These are phyloP conservation scores for Papilio gigon DNA, from an alignment of 2,888 invertebrate genomes.

Conservation along the genomic window DNA sequence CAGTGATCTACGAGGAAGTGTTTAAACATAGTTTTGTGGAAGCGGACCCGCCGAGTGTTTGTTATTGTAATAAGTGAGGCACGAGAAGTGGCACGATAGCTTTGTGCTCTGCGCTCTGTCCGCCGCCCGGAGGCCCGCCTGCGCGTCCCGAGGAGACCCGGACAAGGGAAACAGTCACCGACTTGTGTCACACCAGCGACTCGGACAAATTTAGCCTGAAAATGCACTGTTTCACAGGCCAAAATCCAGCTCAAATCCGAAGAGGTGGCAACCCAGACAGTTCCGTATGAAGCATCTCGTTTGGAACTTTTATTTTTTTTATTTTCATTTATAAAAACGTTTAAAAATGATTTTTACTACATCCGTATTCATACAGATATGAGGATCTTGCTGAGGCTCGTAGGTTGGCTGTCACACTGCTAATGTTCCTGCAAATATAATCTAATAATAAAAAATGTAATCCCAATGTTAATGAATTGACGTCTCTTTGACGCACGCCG, in stretches of 20 bases:
- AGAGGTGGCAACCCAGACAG: conserved; percentile 2
- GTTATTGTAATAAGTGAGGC: neutral
- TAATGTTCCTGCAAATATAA: conserved; percentile 20
- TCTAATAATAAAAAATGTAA: conserved; percentile 3
- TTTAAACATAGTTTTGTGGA: conserved; percentile 10
- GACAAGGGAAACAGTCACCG: neutral
- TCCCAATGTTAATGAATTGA: conserved; percentile 29
- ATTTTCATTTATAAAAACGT: too few species aligned
- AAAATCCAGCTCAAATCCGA: neutral
- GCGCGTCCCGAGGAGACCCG: too few species aligned
- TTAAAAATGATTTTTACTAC: too few species aligned
- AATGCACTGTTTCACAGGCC: neutral
- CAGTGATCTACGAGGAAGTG: neutral
- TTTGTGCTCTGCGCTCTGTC: neutral
- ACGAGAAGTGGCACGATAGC: neutral
- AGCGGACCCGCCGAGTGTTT: neutral
- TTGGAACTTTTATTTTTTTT: neutral
- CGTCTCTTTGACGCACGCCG: conserved; percentile 26
- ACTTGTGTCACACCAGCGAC: neutral
- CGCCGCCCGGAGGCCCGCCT: neutral
- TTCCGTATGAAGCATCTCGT: neutral
- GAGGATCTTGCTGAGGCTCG: too few species aligned
- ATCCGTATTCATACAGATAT: too few species aligned
- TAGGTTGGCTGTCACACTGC: too few species aligned
- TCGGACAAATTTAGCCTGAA: neutral